Conservation (phyloP, 2,888 invertebrate genomes). For the Drosophila anomelani region DNA sequence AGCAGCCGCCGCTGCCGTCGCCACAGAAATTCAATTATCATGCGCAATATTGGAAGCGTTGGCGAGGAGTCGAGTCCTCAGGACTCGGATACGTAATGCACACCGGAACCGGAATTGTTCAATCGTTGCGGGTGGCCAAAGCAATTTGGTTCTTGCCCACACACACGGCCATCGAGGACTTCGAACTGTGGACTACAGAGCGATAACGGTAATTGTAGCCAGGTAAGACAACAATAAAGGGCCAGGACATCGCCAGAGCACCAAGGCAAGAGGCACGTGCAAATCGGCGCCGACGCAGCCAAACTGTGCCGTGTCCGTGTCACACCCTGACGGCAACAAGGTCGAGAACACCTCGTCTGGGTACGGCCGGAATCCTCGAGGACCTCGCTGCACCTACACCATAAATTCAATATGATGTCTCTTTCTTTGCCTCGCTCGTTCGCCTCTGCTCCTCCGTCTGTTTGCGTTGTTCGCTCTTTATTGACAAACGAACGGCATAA, state of each 20-base stretch:
- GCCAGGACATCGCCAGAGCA: conserved; percentile 19
- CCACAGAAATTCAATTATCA: conserved; percentile 65
- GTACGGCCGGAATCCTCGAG: conserved; percentile 16
- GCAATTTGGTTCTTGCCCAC: conserved; percentile 56
- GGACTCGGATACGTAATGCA: background rate
- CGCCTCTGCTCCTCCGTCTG: conserved; percentile 4
- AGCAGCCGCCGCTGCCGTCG: conserved; percentile 36
- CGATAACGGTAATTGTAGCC: conserved; percentile 65
- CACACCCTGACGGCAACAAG: conserved; percentile 46
- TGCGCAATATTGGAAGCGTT: conserved; percentile 52
- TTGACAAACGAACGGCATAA: conserved; percentile 51
- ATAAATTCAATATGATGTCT: conserved; percentile 58
- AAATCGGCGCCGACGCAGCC: conserved; percentile 42
- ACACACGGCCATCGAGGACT: conserved; percentile 11
- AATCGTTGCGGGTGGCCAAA: conserved; percentile 26
- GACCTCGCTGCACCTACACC: conserved; percentile 56
- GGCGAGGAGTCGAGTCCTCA: conserved; percentile 14
- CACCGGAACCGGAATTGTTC: conserved; percentile 32
- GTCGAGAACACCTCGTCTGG: conserved; percentile 7
- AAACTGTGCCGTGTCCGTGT: conserved; percentile 35
- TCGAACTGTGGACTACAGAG: background rate
- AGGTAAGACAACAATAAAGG: conserved; percentile 62
- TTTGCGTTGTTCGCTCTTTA: conserved; percentile 41
- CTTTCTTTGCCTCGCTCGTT: conserved; percentile 20
- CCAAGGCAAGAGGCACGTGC: conserved; percentile 23